phyloP scores from a whole-genome alignment of 30 jellyfish, hydroid and myxozoan genomes.

The Clytia hemisphaerica region DNA sequence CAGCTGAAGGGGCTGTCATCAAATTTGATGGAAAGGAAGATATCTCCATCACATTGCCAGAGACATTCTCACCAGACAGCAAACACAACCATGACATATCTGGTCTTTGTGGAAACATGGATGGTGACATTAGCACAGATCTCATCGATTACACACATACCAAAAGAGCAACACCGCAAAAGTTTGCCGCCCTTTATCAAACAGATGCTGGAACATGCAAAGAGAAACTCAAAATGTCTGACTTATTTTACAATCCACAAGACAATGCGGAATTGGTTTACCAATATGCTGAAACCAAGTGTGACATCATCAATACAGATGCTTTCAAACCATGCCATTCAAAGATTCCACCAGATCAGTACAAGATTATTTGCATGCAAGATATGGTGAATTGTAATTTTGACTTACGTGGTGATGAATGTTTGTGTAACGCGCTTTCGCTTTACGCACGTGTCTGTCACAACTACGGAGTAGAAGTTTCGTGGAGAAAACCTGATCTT shows the following conservation, averaged over 20 bases:
- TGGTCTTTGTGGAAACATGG: slow-evolving; percentile 97
- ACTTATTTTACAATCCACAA: slow-evolving; percentile 39
- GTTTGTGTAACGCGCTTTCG: slow-evolving; percentile 76
- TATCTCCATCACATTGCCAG: slow-evolving; percentile 85
- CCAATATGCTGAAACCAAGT: slow-evolving; percentile 54
- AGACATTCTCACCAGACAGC: slow-evolving; percentile 34
- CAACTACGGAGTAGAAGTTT: slow-evolving; percentile 43
- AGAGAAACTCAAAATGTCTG: slow-evolving; percentile 37
- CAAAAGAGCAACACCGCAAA: slow-evolving; percentile 7
- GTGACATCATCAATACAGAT: slow-evolving; percentile 59
- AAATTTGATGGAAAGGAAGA: slow-evolving; percentile 94
- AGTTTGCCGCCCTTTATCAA: slow-evolving; percentile 43
- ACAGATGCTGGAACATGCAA: slow-evolving; percentile 38
- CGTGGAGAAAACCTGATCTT: slow-evolving; percentile 77
- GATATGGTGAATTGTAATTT: slow-evolving; percentile 77
- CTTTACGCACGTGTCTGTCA: slow-evolving; percentile 79
- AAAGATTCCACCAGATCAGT: slow-evolving; percentile 23
- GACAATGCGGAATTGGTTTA: slow-evolving; percentile 20
- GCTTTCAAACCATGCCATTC: slow-evolving; percentile 79
- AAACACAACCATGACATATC: slow-evolving; percentile 55
- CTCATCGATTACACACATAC: slow-evolving; percentile 37
- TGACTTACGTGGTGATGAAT: slow-evolving; percentile 59
- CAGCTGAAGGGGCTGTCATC: slow-evolving; percentile 68
- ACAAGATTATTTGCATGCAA: slow-evolving; percentile 79
- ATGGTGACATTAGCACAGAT: slow-evolving; percentile 74